Evolutionary conservation across 2,113 vertebrate species (phyloP).

Genomic region (Anhinga rufa): DNA sequence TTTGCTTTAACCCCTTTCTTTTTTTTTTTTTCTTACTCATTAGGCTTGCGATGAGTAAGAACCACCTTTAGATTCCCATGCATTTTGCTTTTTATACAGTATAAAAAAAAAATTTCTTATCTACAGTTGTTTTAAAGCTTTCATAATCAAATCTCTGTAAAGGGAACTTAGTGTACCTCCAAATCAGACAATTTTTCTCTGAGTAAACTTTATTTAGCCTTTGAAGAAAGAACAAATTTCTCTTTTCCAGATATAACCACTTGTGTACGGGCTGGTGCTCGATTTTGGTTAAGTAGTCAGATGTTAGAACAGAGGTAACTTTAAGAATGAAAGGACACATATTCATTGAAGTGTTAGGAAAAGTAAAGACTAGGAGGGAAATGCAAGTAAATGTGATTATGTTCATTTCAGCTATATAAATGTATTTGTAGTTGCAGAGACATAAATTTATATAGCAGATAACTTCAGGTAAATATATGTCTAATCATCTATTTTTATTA

Average conservation of each 20-base stretch:
- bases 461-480: not conserved
- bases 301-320: not conserved
- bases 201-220: not conserved
- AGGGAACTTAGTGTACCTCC: not conserved
- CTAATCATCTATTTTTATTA: not conserved
- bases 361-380: not conserved
- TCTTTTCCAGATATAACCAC: not conserved
- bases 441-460: not conserved
- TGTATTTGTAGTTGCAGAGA: not conserved
- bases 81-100: not conserved
- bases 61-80: not conserved
- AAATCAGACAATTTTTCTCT: not conserved
- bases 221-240: not conserved
- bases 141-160: not conserved
- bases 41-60: not conserved
- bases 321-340: not conserved
- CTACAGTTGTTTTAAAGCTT: not conserved
- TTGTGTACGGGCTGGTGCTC: not conserved
- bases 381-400: not conserved
- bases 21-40: not conserved
- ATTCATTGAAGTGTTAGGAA: not conserved
- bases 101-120: not conserved
- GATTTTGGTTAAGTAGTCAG: not conserved
- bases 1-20: not conserved
- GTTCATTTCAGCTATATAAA: not conserved